Evolutionary conservation across 2,797 vertebrate genomes (phyloP), one percentile per base, ranked within the genome.

Genomic region (Carcharodon carcharias): DNA sequence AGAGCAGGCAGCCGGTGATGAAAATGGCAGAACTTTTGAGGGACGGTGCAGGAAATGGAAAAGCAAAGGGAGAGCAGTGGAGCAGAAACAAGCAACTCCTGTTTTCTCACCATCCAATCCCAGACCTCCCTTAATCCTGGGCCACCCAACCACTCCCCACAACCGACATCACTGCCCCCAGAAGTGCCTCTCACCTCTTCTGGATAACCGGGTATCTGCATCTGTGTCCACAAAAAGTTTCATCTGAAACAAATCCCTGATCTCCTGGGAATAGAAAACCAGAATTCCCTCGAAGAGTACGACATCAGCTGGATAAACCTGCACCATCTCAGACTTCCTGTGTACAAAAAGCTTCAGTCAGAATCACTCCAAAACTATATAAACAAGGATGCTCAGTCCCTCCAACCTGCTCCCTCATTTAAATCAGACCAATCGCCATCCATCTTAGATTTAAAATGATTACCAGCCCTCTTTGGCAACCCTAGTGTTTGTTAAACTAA

Each of bases 211-310:
- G 0, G 99, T 99, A 97, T 99, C 99, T 0, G 99, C 98, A 0
- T 99, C 99, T 0, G 99, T 99, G 97, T 99, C 99, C 85, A 99
- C 99, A 2, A 99, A 99, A 63, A 99, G 98, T 97, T 99, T 99
- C 99, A 99, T 99, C 97, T 99, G 99, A 97, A 99, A 99, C 80
- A 99, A 98, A 96, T 99, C 99, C 96, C 99, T 97, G 96, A 99
- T 98, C 96, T 99, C 99, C 97, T 99, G 99, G 0, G 98, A 98
- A 97, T 99, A 99, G 98, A 99, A 99, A 97, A 99, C 99, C 97
- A 99, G 98, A 97, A 99, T 99, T 73, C 99, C 99, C 97, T 99
- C 99, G 0, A 99, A 99, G 95, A 99, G 98, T 96, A 99, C 99
- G 97, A 99, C 99, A 0, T 99, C 99, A 0, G 99, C 99, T 0